phyloP scores from a whole-genome alignment of 2,113 vertebrate genomes.

The Origma solitaria region DNA sequence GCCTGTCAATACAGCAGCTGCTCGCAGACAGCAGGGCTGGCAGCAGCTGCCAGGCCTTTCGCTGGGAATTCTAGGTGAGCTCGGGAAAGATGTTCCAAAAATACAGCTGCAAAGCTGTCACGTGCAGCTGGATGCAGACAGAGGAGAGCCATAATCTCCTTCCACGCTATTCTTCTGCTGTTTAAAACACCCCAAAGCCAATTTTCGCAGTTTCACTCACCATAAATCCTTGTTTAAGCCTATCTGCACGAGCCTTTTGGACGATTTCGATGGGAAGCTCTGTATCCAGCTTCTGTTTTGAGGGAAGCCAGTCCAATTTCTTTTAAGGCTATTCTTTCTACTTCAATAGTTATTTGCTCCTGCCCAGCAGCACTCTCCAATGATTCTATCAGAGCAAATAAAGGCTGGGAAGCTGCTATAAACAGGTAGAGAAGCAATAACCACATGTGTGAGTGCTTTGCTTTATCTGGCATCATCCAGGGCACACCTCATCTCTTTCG shows the following conservation, averaged over 20 bases:
- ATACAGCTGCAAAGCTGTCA: not conserved
- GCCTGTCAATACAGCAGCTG: slow-evolving; percentile 38
- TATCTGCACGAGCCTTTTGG: not conserved
- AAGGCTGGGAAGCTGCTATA: not conserved
- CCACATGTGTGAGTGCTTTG: not conserved
- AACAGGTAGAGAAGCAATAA: not conserved
- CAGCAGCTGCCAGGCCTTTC: slow-evolving; percentile 19
- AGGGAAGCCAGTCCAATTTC: not conserved
- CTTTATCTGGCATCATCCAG: not conserved
- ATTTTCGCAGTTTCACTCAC: not conserved
- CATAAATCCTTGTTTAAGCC: not conserved
- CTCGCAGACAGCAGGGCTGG: not conserved
- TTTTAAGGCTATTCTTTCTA: not conserved
- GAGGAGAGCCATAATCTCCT: not conserved
- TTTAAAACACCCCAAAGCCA: not conserved
- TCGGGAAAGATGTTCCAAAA: not conserved
- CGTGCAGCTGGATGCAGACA: not conserved
- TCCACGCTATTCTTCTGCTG: not conserved
- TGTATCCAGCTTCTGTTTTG: not conserved
- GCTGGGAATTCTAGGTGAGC: slow-evolving; percentile 22
- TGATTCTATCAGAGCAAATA: accelerated
- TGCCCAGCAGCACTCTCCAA: not conserved
- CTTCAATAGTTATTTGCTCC: not conserved
- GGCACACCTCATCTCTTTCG: not conserved
- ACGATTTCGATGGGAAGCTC: not conserved